Conservation (phyloP, 2,888 invertebrate species). For the Morinoia aosen region DNA sequence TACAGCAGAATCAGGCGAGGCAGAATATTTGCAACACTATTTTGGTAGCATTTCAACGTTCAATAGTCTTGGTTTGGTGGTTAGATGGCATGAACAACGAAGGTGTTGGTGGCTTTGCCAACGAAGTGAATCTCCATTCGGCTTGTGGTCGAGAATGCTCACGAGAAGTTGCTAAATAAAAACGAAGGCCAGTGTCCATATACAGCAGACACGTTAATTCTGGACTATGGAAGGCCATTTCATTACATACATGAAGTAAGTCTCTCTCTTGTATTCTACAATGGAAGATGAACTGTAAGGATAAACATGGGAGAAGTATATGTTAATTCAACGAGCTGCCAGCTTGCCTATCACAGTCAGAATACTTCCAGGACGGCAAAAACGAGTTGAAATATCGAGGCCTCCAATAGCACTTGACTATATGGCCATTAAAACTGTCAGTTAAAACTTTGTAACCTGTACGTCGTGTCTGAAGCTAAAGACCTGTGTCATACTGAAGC, state of each 20-base stretch:
- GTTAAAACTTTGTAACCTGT: not conserved
- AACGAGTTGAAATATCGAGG: not conserved
- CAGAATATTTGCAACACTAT: not conserved
- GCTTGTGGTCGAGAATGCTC: not conserved
- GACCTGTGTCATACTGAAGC: not conserved
- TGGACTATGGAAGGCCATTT: not conserved
- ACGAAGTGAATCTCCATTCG: not conserved
- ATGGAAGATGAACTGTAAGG: not conserved
- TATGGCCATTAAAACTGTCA: not conserved
- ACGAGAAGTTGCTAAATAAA: not conserved
- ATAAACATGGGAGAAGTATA: not conserved
- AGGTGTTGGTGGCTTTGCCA: not conserved
- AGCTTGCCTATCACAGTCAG: not conserved
- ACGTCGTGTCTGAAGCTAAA: not conserved
- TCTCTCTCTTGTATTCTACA: not conserved
- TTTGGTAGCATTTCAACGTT: not conserved
- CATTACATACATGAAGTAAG: not conserved
- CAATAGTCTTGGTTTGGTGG: not conserved
- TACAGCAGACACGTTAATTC: not conserved
- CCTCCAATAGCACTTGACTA: not conserved
- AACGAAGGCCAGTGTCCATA: not conserved
- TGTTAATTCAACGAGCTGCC: not conserved
- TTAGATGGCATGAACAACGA: not conserved
- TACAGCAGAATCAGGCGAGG: not conserved
- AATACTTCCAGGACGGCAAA: not conserved